Evolutionary conservation across 2,797 vertebrate genomes (phyloP).

Genomic region (Enteromius viviparus): DNA sequence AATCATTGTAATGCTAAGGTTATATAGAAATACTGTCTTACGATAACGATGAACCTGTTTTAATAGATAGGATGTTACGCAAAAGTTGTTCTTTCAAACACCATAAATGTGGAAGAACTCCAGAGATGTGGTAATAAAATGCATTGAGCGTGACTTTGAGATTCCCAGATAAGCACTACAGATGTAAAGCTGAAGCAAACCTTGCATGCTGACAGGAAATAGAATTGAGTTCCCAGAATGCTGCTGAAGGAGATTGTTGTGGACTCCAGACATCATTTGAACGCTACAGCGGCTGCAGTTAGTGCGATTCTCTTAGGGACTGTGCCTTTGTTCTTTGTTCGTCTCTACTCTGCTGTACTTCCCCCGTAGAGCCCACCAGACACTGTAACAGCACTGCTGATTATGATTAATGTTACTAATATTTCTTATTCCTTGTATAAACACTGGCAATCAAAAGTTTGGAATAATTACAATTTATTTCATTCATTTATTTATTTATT

Average conservation of each 20-base stretch:
- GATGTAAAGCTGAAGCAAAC: background rate
- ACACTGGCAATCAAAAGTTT: background rate
- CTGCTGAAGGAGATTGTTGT: background rate
- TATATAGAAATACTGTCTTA: background rate
- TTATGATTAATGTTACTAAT: background rate
- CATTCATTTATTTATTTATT: no score
- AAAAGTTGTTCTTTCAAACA: background rate
- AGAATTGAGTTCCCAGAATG: background rate
- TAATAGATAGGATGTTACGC: background rate
- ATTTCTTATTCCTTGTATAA: background rate
- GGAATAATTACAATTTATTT: background rate
- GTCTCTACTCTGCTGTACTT: background rate
- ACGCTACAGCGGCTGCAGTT: background rate
- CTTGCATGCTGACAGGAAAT: background rate
- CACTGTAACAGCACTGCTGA: background rate
- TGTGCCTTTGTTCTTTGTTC: background rate
- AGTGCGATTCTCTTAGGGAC: background rate
- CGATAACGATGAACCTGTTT: background rate
- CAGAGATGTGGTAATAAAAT: constrained; percentile 11
- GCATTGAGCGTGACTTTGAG: background rate
- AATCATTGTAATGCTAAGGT: background rate
- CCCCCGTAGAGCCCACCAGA: background rate
- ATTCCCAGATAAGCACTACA: background rate
- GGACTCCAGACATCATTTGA: background rate
- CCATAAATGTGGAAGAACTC: background rate